Percentiles rank a stretch among this genome's conserved stretches.
Evolutionary conservation across 2,113 vertebrate species (phyloP).

Genomic region (Xyrauchen texanus): DNA sequence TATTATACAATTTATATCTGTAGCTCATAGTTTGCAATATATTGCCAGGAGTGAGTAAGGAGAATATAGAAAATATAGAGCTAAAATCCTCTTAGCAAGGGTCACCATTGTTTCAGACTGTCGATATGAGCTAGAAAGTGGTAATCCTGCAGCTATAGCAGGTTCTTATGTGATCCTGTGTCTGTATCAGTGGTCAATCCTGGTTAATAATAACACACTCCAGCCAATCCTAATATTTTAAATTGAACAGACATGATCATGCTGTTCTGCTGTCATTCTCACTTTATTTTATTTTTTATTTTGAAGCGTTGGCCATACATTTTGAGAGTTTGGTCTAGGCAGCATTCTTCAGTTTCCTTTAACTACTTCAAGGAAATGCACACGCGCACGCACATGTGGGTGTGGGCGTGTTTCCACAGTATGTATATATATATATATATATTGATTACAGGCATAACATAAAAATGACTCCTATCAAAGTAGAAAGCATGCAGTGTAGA

Average conservation of each 20-base stretch:
- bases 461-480: no score
- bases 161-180: background rate
- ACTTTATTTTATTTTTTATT: background rate
- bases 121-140: background rate
- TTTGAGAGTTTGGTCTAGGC: background rate
- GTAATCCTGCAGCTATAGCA: background rate
- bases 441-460: no score
- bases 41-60: background rate
- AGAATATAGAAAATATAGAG: background rate
- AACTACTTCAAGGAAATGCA: no score
- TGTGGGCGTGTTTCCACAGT: no score
- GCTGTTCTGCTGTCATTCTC: background rate
- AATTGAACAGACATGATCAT: background rate
- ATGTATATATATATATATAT: no score
- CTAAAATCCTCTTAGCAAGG: background rate
- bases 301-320: no score
- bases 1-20: background rate
- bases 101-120: slow-evolving; percentile 11
- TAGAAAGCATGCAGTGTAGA: no score
- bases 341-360: background rate
- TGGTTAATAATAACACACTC: background rate
- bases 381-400: no score
- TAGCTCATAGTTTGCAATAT: background rate
- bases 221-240: no score
- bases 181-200: background rate